A percentile compares a stretch with the other conserved stretches of the same genome.
These are phyloP conservation scores for Cryptophagus acutangulus DNA, from an alignment of 2,888 invertebrate species.

Conservation along the genomic window DNA sequence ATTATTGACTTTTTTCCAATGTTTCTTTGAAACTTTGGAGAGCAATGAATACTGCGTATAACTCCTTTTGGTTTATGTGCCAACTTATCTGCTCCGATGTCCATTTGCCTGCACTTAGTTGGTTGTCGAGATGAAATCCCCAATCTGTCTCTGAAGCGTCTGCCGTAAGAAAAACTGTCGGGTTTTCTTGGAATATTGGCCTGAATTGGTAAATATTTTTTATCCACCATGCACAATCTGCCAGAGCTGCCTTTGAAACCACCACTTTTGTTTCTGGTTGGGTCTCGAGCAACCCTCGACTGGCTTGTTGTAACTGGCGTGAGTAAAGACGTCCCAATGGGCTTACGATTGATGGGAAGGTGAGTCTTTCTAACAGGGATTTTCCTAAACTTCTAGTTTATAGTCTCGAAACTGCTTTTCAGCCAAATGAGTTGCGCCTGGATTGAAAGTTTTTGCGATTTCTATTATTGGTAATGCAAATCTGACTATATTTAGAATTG, in stretches of 20 bases:
- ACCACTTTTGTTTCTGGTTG: neutral
- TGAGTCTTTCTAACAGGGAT: neutral
- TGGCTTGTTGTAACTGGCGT: neutral
- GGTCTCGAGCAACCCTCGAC: neutral
- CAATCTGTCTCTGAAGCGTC: slow-evolving; percentile 12
- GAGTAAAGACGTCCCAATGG: neutral
- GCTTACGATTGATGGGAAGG: neutral
- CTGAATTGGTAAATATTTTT: neutral
- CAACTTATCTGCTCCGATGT: neutral
- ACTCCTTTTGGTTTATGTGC: slow-evolving; percentile 12
- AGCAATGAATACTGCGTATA: slow-evolving; percentile 6
- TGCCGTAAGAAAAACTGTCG: slow-evolving; percentile 10
- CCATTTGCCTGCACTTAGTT: slow-evolving; percentile 8
- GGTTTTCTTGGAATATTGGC: neutral
- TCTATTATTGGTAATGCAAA: slow-evolving; percentile 28
- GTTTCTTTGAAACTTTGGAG: neutral
- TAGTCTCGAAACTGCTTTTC: slow-evolving; percentile 25
- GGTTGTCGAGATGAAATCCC: slow-evolving; percentile 8
- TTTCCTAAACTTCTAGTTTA: slow-evolving; percentile 15
- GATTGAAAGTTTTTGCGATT: slow-evolving; percentile 25
- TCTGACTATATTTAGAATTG: slow-evolving; percentile 27
- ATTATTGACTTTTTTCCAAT: slow-evolving; percentile 6
- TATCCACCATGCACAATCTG: neutral
- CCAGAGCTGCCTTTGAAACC: neutral
- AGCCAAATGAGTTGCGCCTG: slow-evolving; percentile 16